phyloP scores from a whole-genome alignment of 2,113 vertebrate genomes.

The Hiodon tergisus region DNA sequence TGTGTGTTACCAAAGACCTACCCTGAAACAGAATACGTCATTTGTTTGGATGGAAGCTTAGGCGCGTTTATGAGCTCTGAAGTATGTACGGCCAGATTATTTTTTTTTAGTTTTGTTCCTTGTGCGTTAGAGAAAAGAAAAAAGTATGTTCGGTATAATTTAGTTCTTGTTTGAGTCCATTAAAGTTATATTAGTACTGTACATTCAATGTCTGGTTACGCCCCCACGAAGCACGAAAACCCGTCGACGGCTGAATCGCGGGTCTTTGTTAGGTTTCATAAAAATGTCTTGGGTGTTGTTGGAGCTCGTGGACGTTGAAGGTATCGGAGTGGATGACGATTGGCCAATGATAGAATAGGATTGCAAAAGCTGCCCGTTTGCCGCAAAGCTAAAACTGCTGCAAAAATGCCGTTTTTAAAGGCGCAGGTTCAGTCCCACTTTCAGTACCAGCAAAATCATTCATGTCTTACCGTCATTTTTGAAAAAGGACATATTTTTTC shows the following conservation, averaged over 20 bases:
- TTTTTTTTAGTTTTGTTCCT: too few relatives aligned
- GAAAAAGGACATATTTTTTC: slow-evolving; percentile 2
- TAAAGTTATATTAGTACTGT: not conserved
- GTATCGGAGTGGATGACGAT: not conserved
- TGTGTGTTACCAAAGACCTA: not conserved
- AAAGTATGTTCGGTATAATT: not conserved
- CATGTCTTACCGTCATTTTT: not conserved
- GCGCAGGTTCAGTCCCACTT: slow-evolving; percentile 2
- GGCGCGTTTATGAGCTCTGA: too few relatives aligned
- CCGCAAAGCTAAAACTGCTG: slow-evolving; percentile 23
- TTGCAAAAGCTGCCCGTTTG: slow-evolving; percentile 20
- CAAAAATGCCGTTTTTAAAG: slow-evolving; percentile 25
- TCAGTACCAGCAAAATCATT: not conserved
- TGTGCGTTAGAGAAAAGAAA: not conserved
- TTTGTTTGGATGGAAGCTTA: too few relatives aligned
- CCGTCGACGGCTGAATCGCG: not conserved
- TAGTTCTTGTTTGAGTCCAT: not conserved
- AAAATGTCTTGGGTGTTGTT: not conserved
- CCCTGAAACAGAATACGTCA: too few relatives aligned
- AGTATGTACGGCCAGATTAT: too few relatives aligned
- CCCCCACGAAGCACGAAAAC: not conserved
- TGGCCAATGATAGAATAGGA: slow-evolving; percentile 12
- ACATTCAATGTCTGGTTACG: not conserved
- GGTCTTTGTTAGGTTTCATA: not conserved
- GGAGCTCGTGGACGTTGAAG: not conserved